Evolutionary conservation across 1,140 invertebrate species (phyloP).

Genomic region (Sipha flava): DNA sequence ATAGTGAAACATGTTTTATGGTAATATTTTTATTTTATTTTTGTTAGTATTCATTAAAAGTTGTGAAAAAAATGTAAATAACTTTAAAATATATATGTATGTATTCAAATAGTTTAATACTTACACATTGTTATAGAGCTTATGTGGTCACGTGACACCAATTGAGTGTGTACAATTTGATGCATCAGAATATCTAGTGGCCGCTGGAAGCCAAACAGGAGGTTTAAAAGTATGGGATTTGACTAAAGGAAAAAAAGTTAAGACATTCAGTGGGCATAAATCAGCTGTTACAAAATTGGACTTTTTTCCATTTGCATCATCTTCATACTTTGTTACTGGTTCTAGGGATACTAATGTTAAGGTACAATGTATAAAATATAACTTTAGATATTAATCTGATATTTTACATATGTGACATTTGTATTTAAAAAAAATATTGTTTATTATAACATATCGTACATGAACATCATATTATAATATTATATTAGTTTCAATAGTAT

Average conservation of each 20-base stretch:
- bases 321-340: conserved; percentile 85
- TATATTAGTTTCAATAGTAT: too few species aligned
- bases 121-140: conserved; percentile 55
- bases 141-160: conserved; percentile 84
- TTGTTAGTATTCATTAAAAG: too few species aligned
- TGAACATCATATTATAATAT: too few species aligned
- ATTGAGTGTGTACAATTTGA: conserved; percentile 93
- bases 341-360: conserved; percentile 85
- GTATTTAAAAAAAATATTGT: too few species aligned
- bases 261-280: conserved; percentile 89
- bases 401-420: neutral
- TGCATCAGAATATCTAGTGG: conserved; percentile 87
- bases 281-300: conserved; percentile 81
- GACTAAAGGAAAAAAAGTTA: conserved; percentile 81
- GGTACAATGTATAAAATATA: too few species aligned
- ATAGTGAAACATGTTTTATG: conserved; percentile 92
- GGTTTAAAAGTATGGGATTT: conserved; percentile 94
- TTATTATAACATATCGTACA: too few species aligned
- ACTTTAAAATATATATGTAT: too few species aligned
- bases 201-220: conserved; percentile 86
- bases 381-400: too few species aligned
- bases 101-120: too few species aligned
- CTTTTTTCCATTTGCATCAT: conserved; percentile 80
- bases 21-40: conserved; percentile 48
- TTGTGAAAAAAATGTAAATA: too few species aligned